A percentile compares a stretch with the other conserved stretches of the same genome.
Conservation (phyloP, 2,113 vertebrate species). For the Melanostigma gelatinosum region DNA sequence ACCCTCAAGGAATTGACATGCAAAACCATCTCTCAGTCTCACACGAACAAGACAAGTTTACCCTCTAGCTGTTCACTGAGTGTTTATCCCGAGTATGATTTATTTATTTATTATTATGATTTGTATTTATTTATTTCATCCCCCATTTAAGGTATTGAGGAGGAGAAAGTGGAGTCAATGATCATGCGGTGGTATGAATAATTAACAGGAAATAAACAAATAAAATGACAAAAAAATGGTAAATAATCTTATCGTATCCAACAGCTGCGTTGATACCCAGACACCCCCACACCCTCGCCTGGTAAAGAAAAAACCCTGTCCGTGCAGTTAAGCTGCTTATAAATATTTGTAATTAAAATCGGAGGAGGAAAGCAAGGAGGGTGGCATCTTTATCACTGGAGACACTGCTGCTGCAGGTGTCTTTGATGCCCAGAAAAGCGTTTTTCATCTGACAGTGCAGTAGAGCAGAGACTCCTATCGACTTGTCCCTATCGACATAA, state of each 20-base stretch:
- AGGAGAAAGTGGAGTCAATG: conserved; percentile 54
- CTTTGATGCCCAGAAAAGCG: conserved; percentile 75
- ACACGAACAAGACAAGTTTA: conserved; percentile 50
- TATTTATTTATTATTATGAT: conserved; percentile 48
- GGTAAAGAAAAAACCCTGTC: conserved; percentile 72
- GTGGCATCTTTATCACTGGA: conserved; percentile 77
- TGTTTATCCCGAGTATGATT: conserved; percentile 55
- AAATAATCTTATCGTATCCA: conserved; percentile 81
- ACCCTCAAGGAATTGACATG: conserved; percentile 44
- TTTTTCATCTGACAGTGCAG: conserved; percentile 78
- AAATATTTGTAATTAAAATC: conserved; percentile 84
- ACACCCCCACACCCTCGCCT: conserved; percentile 70
- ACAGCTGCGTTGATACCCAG: conserved; percentile 74
- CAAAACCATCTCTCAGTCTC: conserved; percentile 42
- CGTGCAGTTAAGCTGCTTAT: conserved; percentile 80
- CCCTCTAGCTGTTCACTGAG: conserved; percentile 47
- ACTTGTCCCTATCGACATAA: conserved; percentile 55
- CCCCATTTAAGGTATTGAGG: conserved; percentile 59
- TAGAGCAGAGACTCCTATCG: conserved; percentile 60
- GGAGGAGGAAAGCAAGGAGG: conserved; percentile 65
- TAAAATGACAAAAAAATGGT: conserved; percentile 39
- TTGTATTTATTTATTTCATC: conserved; percentile 63
- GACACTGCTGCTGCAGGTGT: conserved; percentile 80
- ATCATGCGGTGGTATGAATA: conserved; percentile 69
- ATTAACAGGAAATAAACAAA: conserved; percentile 77